Percentiles rank a stretch among this genome's conserved stretches.
Conservation (phyloP, 2,113 vertebrate genomes). For the Isurus oxyrinchus region DNA sequence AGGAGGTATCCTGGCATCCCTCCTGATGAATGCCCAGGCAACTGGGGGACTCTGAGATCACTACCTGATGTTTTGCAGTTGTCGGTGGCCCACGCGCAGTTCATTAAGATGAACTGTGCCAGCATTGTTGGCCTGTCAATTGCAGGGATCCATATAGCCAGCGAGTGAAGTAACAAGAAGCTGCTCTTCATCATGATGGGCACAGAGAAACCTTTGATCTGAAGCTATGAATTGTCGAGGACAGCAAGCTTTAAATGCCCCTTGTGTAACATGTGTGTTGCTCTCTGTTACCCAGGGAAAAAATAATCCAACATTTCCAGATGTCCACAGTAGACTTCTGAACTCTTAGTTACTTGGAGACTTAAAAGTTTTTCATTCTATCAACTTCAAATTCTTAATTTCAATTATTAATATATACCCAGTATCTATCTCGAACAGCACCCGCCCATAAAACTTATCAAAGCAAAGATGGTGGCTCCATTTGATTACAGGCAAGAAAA, state of each 20-base stretch:
- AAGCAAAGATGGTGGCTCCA: no score
- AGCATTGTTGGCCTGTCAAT: background rate
- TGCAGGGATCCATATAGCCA: background rate
- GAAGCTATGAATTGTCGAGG: background rate
- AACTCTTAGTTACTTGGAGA: background rate
- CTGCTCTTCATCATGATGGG: background rate
- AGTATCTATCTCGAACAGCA: no score
- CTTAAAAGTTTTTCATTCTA: background rate
- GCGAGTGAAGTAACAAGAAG: background rate
- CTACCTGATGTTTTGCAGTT: no score
- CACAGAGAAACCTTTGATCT: background rate
- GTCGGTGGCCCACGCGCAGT: background rate
- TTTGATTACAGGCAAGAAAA: no score
- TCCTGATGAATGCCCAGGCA: background rate
- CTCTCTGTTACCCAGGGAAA: background rate
- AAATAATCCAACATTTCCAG: background rate
- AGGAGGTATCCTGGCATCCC: background rate
- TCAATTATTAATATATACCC: no score
- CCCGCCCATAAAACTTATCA: no score
- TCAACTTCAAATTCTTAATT: no score
- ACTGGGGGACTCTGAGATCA: background rate
- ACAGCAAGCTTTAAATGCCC: background rate
- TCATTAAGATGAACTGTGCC: background rate
- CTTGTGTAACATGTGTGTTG: background rate
- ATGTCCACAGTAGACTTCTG: background rate